Base-by-base conservation (phyloP, 2,113 vertebrate species). In the Tyrannus savana region DNA sequence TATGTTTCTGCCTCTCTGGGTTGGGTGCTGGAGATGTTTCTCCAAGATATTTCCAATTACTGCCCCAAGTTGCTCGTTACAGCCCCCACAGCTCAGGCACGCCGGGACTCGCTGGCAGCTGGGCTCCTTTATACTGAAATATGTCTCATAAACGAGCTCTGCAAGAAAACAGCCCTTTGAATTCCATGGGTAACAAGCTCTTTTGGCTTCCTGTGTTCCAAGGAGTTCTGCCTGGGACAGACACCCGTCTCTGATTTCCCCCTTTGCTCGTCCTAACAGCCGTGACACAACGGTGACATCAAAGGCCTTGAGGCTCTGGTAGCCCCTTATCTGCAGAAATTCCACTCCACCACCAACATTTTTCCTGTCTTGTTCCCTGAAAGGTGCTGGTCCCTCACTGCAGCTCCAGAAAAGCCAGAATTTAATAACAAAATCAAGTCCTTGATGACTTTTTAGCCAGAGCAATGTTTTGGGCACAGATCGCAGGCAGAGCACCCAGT, bases 401-500 rank as follows among this genome's bases (percentile, higher is more conserved):
- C 6, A 84, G 66, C 44, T 5, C 2, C 30, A 30, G 64, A 83
- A 73, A 67, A 21, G 22, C 2, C 23, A 73, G 27, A 50, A 75
- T 35, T 59, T 12, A 59, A 2, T 14, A 46, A 37, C 33, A 52
- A 53, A 78, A 84, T 19, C 30, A 55, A 23, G 33, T 6, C 0
- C 0, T 3, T 27, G 66, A 27, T 33, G 85, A 28, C 33, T 64
- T 92, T 8, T 25, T 6, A 56, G 17, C 78, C 1, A 4, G 15
- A 41, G 33, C 15, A 2, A 63, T 9, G 60, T 14, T 82, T 75
- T 35, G 2, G 25, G 58, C 5, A 8, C 0, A 1, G 23, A 14
- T 2, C 0, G 3, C 31, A 31, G 53, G 42, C 53, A 8, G n/a
- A 75, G 69, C 0, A 1, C 49, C 0, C 5, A 46, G 52, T 5